Base-by-base conservation (phyloP, 2,888 invertebrate genomes). In the Conistra vaccinii region DNA sequence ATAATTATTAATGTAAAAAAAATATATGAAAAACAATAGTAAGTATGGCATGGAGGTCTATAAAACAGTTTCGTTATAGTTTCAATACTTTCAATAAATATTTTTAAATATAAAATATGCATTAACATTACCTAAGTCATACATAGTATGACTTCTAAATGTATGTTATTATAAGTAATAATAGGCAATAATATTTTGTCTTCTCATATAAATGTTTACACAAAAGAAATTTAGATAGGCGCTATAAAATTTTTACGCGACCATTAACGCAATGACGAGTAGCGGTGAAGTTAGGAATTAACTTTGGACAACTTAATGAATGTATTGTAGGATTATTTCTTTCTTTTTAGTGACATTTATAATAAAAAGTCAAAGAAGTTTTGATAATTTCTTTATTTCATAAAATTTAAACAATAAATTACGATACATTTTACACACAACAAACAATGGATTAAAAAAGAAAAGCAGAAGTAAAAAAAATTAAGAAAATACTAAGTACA, bases 271-370 rank as follows among this genome's bases (percentile, higher is more conserved):
- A 65, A 60, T 75, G 60, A 65, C 26, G 32, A 68, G n/a, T 32
- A 75, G 42, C 75, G 63, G 63, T 74, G 51, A 60, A 61, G 23
- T 78, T 67, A 55, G 2, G 39, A 60, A 80, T 74, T 45, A 55
- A 42, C 32, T 39, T 53, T 32, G 10, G 2, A 32, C 17, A 74
- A 58, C 5, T 10, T 26, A 32, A 63, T 42, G 45, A n/a, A 58
- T 4, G 6, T 23, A 39, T 48, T 45, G 32, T 1, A 23, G 12
- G 23, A 76, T 51, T 45, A 20, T 58, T 58, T 55, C 1, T 45
- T 29, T 14, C 1, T 7, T 3, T 48, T 48, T n/a, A 55, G 7
- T 42, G 1, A 51, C 14, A 53, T 9, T 45, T 39, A 17, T 23
- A 67, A 74, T 45, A 51, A 78, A 53, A 76, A 51, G 3, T 23